Evolutionary conservation across 1,140 invertebrate species (phyloP).

Genomic region (Adoxophyes honmai): DNA sequence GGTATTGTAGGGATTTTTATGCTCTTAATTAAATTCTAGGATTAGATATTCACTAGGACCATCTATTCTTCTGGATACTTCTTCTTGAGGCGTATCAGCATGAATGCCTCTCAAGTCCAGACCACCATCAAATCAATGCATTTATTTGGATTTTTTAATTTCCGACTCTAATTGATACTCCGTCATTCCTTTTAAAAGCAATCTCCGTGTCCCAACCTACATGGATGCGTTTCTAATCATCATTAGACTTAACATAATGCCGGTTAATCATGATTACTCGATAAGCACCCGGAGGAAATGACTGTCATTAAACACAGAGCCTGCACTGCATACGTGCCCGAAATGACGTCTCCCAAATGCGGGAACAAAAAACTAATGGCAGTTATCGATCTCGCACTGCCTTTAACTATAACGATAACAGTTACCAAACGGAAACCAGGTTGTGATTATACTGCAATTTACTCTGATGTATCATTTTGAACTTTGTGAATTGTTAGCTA

Average conservation of each 20-base stretch:
- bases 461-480: conserved; percentile 20
- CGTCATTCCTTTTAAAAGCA: too few species aligned
- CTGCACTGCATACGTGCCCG: conserved; percentile 32
- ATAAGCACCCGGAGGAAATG: conserved; percentile 35
- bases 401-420: conserved; percentile 31
- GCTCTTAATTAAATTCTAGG: too few species aligned
- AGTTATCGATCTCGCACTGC: conserved; percentile 36
- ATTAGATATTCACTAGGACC: too few species aligned
- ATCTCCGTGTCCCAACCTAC: too few species aligned
- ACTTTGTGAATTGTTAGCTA: neutral
- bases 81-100: too few species aligned
- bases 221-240: neutral
- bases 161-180: too few species aligned
- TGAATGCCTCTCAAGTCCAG: too few species aligned
- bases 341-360: conserved; percentile 33
- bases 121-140: too few species aligned
- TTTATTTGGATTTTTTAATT: too few species aligned
- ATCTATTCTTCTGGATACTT: too few species aligned
- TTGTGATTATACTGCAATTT: conserved; percentile 43
- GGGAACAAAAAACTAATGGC: conserved; percentile 44
- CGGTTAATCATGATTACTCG: conserved; percentile 10
- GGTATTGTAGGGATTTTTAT: too few species aligned
- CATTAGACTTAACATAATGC: neutral
- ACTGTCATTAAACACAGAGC: conserved; percentile 43
- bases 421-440: conserved; percentile 42